A percentile compares a stretch with the other conserved stretches of the same genome.
These are phyloP conservation scores for Myrmecobius fasciatus DNA, from an alignment of 2,113 vertebrate species.

Conservation along the genomic window DNA sequence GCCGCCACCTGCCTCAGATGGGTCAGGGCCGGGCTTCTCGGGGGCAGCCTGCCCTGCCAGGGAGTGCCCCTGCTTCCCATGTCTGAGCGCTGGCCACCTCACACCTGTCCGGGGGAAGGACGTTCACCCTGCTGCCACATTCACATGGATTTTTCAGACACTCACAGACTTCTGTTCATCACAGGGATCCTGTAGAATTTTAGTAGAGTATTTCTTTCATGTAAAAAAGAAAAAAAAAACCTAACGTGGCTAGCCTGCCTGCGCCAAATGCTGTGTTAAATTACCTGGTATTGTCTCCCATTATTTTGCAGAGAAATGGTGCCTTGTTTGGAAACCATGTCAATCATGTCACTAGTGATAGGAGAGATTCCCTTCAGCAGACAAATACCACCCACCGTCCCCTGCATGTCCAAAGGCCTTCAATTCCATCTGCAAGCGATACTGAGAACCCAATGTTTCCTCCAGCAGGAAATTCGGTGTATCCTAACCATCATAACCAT, in stretches of 20 bases:
- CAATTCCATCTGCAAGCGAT: constrained; percentile 89
- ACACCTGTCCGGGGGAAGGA: constrained; percentile 55
- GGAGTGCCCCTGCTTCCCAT: constrained; percentile 34
- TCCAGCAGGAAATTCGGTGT: constrained; percentile 92
- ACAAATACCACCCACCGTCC: constrained; percentile 98
- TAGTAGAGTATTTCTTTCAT: constrained; percentile 71
- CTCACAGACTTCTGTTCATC: constrained; percentile 33
- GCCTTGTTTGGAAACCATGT: constrained; percentile 97
- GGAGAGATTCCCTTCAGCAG: constrained; percentile 92
- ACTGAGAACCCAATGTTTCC: constrained; percentile 92
- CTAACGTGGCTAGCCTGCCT: constrained; percentile 72
- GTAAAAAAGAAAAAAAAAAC: constrained; percentile 68
- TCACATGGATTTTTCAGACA: constrained; percentile 41
- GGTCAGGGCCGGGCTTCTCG: neutral
- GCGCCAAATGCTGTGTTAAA: constrained; percentile 77
- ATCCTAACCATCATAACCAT: constrained; percentile 92
- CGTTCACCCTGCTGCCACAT: neutral
- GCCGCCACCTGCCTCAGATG: constrained; percentile 45
- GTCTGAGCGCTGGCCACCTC: constrained; percentile 57
- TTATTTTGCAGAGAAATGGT: constrained; percentile 94
- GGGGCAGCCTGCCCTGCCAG: neutral
- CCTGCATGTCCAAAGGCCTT: constrained; percentile 96
- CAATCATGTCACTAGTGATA: constrained; percentile 94
- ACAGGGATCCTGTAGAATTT: constrained; percentile 66
- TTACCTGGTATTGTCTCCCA: constrained; percentile 83